Conservation (phyloP, 2,888 invertebrate species). For the Scaptomyza flava region DNA sequence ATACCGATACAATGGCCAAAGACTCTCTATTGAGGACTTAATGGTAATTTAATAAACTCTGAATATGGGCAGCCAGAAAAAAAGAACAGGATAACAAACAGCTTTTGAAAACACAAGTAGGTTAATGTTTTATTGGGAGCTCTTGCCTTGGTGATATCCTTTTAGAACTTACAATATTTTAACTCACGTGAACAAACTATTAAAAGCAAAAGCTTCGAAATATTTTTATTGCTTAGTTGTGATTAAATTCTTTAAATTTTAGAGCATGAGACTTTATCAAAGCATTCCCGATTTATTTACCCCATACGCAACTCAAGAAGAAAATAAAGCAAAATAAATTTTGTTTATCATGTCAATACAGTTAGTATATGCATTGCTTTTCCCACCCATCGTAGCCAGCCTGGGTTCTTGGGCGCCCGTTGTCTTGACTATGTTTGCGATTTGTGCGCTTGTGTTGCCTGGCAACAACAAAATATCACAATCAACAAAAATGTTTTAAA, state of each 20-base stretch:
- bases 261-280: background rate
- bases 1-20: constrained; percentile 7
- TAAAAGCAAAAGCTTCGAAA: background rate
- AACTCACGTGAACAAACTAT: background rate
- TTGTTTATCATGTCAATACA: constrained; percentile 62
- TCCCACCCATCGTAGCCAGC: background rate
- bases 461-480: constrained; percentile 23
- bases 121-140: background rate
- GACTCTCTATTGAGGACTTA: constrained; percentile 7
- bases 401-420: constrained; percentile 44
- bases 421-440: constrained; percentile 37
- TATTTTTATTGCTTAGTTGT: background rate
- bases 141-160: background rate
- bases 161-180: background rate
- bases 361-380: constrained; percentile 22
- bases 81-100: background rate
- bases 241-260: background rate
- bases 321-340: constrained; percentile 30
- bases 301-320: background rate
- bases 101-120: background rate
- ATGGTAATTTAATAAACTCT: constrained; percentile 38
- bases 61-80: background rate
- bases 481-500: constrained; percentile 41
- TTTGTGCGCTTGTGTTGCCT: constrained; percentile 22
- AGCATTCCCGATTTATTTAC: background rate